phyloP scores from a whole-genome alignment of 2,888 invertebrate genomes.

The Rapana venosa region DNA sequence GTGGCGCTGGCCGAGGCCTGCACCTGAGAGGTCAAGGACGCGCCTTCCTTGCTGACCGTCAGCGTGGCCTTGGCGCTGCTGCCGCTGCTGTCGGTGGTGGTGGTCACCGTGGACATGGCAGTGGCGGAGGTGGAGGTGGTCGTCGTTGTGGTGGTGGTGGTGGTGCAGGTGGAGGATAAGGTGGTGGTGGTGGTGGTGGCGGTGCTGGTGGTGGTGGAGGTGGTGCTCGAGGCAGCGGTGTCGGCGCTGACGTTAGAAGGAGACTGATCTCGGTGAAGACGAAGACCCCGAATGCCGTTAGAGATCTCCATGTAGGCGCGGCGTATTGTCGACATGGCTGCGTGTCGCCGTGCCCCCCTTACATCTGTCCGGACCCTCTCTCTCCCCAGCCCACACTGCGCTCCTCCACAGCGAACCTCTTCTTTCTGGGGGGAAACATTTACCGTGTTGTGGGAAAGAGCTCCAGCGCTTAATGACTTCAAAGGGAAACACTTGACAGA shows the following conservation, averaged over 20 bases:
- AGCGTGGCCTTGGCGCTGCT: constrained; percentile 28
- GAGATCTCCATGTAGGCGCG: constrained; percentile 78
- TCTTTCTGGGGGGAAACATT: not conserved
- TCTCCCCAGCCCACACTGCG: not conserved
- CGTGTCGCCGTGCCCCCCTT: not conserved
- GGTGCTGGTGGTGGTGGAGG: constrained; percentile 45
- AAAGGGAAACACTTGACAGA: constrained; percentile 7
- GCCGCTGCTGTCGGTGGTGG: not conserved
- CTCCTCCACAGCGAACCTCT: not conserved
- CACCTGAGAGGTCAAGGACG: constrained; percentile 31
- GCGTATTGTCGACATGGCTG: constrained; percentile 75
- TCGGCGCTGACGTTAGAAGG: constrained; percentile 28
- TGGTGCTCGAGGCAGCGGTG: constrained; percentile 46
- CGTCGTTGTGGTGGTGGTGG: not conserved
- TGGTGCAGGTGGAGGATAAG: not conserved
- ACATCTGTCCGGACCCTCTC: not conserved
- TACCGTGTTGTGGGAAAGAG: not conserved
- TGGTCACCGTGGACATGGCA: constrained; percentile 9
- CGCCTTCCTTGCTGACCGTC: constrained; percentile 49
- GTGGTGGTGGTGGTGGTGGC: constrained; percentile 22
- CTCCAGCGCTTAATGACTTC: not conserved
- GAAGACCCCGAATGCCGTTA: constrained; percentile 76
- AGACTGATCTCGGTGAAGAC: constrained; percentile 70
- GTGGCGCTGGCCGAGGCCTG: constrained; percentile 36
- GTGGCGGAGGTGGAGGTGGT: constrained; percentile 23